Conservation (phyloP, 2,888 invertebrate species). For the Archips xylosteana region DNA sequence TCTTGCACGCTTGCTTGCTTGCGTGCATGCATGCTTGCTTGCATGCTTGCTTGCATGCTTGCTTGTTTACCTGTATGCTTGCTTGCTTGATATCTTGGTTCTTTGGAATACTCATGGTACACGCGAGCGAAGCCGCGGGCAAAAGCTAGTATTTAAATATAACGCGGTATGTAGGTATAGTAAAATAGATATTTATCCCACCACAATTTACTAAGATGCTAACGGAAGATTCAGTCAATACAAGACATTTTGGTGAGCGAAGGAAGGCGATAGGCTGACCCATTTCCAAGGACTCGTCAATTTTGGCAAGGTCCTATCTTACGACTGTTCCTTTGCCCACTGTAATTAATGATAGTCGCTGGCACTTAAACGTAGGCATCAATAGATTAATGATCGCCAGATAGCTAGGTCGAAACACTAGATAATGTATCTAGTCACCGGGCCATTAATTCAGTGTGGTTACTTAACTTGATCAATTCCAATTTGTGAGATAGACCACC, state of each 20-base stretch:
- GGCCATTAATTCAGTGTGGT: constrained; percentile 78
- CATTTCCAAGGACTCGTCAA: constrained; percentile 46
- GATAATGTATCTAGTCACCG: constrained; percentile 81
- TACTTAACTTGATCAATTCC: constrained; percentile 79
- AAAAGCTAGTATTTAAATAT: too few species aligned
- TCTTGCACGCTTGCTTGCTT: too few species aligned
- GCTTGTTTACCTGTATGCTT: too few species aligned
- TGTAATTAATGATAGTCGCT: constrained; percentile 73
- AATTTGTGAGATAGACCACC: constrained; percentile 56
- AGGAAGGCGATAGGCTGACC: constrained; percentile 37
- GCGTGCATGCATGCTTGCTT: too few species aligned
- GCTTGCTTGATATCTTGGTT: too few species aligned
- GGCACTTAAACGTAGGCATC: constrained; percentile 73
- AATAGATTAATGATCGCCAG: constrained; percentile 79
- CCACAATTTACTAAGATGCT: neutral
- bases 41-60: too few species aligned
- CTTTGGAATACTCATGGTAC: too few species aligned
- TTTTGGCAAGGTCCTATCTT: constrained; percentile 49
- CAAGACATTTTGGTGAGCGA: constrained; percentile 5
- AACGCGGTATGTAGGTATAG: neutral
- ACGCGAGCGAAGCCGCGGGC: too few species aligned
- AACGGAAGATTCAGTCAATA: neutral
- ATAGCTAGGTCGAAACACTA: constrained; percentile 74
- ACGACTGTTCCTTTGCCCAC: constrained; percentile 67
- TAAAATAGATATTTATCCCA: neutral